Evolutionary conservation across 2,888 invertebrate species (phyloP).

Genomic region (Bhutanitis thaidina): DNA sequence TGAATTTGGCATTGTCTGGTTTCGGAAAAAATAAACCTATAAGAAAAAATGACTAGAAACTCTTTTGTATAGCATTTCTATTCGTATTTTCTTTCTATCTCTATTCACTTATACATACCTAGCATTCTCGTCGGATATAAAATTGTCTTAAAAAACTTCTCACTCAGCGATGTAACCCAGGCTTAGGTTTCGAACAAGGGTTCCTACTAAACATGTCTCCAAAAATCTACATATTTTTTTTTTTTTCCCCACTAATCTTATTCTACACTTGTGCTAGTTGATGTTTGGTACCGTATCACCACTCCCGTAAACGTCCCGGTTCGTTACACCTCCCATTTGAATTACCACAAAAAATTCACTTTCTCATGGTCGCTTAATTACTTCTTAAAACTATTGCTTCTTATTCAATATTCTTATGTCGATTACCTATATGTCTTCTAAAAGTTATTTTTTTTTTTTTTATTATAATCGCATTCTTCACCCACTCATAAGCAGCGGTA

Average conservation of each 20-base stretch:
- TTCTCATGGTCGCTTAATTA: neutral
- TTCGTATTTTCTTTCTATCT: conserved; percentile 27
- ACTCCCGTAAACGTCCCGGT: neutral
- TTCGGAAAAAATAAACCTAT: conserved; percentile 38
- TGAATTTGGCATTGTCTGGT: conserved; percentile 67
- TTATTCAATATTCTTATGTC: conserved; percentile 37
- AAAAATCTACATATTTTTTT: conserved; percentile 68
- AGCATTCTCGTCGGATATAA: conserved; percentile 54
- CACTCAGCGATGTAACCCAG: conserved; percentile 57
- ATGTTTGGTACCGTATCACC: conserved; percentile 46
- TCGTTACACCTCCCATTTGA: neutral
- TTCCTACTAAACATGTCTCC: conserved; percentile 75
- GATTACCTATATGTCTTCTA: conserved; percentile 60
- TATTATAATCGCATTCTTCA: conserved; percentile 42
- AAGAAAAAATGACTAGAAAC: conserved; percentile 41
- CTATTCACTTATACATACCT: conserved; percentile 33
- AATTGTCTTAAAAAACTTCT: conserved; percentile 60
- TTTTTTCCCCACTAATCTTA: conserved; percentile 63
- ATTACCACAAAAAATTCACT: neutral
- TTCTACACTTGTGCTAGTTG: conserved; percentile 59
- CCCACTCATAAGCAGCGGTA: conserved; percentile 62
- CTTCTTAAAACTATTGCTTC: conserved; percentile 13
- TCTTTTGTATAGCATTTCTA: conserved; percentile 39
- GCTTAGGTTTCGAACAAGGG: conserved; percentile 41
- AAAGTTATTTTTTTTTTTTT: conserved; percentile 47